Evolutionary conservation across 2,113 vertebrate species (phyloP).

Genomic region (Saccopteryx bilineata): DNA sequence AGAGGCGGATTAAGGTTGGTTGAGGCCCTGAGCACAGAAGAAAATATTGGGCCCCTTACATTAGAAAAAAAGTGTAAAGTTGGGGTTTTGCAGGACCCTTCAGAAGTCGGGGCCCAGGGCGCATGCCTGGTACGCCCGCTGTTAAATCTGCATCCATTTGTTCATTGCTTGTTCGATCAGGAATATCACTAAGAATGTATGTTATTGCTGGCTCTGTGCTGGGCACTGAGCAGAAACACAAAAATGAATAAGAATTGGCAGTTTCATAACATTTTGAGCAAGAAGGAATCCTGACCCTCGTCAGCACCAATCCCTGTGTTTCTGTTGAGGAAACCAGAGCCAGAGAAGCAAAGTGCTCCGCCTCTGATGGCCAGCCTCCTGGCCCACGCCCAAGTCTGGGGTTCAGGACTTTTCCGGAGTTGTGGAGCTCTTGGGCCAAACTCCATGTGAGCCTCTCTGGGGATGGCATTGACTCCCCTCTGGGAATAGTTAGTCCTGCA

Average conservation of each 20-base stretch:
- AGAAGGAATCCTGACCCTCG: background rate
- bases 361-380: background rate
- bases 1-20: no score
- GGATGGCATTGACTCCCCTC: background rate
- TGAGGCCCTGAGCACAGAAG: no score
- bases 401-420: background rate
- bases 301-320: background rate
- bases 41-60: no score
- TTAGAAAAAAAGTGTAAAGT: no score
- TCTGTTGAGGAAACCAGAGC: background rate
- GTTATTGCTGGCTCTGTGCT: background rate
- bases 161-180: background rate
- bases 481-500: background rate
- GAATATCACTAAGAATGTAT: background rate
- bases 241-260: background rate
- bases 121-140: no score
- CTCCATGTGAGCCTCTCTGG: background rate
- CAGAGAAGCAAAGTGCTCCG: background rate
- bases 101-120: no score
- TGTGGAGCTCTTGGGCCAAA: background rate
- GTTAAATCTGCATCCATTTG: background rate
- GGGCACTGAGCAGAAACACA: background rate
- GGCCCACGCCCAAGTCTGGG: rapidly evolving
- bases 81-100: no score
- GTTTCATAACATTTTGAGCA: background rate